Conservation (phyloP, 2,797 vertebrate species). For the Orientallactaga sibirica region DNA sequence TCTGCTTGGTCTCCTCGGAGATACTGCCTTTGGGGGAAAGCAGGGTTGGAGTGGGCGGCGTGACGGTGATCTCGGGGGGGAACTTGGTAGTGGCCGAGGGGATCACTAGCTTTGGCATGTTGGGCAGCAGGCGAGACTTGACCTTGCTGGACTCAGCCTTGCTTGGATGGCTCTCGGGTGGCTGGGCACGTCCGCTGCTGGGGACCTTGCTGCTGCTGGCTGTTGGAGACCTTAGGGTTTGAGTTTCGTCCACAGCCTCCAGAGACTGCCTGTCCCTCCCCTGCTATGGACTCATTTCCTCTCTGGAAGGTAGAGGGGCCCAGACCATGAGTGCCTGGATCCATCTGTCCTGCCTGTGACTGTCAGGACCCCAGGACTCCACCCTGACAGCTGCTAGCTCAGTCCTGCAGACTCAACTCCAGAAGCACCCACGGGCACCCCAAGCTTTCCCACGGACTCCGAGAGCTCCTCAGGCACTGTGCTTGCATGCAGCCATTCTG, state of each 20-base stretch:
- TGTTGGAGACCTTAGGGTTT: slow-evolving; percentile 71
- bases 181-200: slow-evolving; percentile 85
- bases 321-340: neutral
- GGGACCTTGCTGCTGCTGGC: slow-evolving; percentile 88
- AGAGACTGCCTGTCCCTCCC: neutral
- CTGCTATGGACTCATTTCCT: neutral
- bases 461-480: neutral
- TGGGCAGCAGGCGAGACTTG: slow-evolving; percentile 94
- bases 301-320: neutral
- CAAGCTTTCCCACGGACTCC: neutral
- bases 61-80: slow-evolving; percentile 99
- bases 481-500: neutral
- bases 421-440: too few relatives aligned
- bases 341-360: neutral
- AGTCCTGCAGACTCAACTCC: too few relatives aligned
- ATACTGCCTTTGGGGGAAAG: slow-evolving; percentile 99
- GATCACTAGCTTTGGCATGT: slow-evolving; percentile 99
- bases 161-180: slow-evolving; percentile 88
- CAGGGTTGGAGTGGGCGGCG: slow-evolving; percentile 97
- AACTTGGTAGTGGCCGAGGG: slow-evolving; percentile 96
- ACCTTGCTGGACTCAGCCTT: slow-evolving; percentile 92
- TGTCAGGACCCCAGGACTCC: neutral
- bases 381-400: neutral
- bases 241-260: neutral
- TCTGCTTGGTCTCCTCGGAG: slow-evolving; percentile 99